phyloP scores from a whole-genome alignment of 2,113 vertebrate species.

The Osmerus eperlanus region DNA sequence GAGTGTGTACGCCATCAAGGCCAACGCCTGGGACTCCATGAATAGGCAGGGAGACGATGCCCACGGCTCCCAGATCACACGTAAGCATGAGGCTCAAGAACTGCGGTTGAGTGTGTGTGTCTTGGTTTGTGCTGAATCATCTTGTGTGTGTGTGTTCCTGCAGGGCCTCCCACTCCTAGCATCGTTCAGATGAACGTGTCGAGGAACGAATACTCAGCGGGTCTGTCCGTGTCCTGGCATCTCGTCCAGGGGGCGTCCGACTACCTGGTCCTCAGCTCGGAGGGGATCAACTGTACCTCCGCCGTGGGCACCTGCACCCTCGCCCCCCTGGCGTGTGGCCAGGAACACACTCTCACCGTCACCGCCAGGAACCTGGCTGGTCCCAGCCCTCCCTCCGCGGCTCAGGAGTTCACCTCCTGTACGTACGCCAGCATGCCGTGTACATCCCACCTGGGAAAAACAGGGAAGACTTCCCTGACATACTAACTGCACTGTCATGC shows the following conservation, averaged over 20 bases:
- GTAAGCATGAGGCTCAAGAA: slow-evolving; percentile 62
- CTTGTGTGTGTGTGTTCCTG: slow-evolving; percentile 7
- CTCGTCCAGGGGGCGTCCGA: slow-evolving; percentile 60
- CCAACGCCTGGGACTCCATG: background rate
- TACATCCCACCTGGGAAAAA: background rate
- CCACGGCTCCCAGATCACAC: slow-evolving; percentile 76
- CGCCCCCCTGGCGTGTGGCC: slow-evolving; percentile 72
- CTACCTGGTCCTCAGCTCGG: slow-evolving; percentile 52
- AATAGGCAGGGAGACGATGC: background rate
- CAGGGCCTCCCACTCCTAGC: slow-evolving; percentile 60
- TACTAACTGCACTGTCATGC: background rate
- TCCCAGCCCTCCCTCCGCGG: slow-evolving; percentile 66
- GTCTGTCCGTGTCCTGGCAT: slow-evolving; percentile 74
- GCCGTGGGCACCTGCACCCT: slow-evolving; percentile 61
- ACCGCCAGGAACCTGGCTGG: slow-evolving; percentile 79
- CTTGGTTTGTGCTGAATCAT: background rate
- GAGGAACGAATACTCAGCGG: slow-evolving; percentile 25
- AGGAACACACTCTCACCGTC: slow-evolving; percentile 73
- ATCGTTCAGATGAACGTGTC: slow-evolving; percentile 43
- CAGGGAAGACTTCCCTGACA: background rate
- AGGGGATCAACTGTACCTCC: background rate
- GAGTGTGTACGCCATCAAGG: background rate
- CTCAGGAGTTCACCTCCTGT: slow-evolving; percentile 76
- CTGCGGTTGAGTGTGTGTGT: background rate
- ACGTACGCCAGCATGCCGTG: slow-evolving; percentile 33